Conservation (phyloP, 2,797 vertebrate genomes). For the Cuculus canorus region DNA sequence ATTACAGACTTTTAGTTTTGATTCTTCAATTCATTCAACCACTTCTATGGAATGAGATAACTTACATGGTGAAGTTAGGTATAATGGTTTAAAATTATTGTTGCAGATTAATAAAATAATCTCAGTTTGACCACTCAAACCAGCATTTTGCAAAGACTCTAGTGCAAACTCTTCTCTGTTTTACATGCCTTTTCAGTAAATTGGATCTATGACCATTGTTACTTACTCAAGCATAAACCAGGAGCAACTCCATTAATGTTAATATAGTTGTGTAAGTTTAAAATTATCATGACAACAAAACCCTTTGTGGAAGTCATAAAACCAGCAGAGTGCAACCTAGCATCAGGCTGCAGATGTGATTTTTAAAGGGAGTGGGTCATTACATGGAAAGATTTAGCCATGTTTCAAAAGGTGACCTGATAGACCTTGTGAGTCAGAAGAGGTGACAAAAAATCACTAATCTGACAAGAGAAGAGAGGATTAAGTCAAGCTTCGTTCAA, state of each 20-base stretch:
- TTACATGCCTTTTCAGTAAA: neutral
- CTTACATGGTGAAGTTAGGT: neutral
- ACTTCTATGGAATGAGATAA: neutral
- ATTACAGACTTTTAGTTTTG: neutral
- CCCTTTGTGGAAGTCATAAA: neutral
- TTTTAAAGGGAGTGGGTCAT: neutral
- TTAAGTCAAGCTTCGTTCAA: neutral
- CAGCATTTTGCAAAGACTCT: neutral
- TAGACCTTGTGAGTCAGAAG: neutral
- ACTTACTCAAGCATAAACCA: neutral
- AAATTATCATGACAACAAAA: neutral
- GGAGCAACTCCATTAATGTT: neutral
- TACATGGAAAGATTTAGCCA: neutral
- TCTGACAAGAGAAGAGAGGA: neutral
- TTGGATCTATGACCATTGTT: fast-evolving
- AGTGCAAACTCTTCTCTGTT: neutral
- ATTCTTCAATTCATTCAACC: neutral
- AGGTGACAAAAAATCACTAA: neutral
- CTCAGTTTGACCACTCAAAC: neutral
- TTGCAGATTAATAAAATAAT: neutral
- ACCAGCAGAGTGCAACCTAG: neutral
- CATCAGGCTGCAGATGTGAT: neutral
- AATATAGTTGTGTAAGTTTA: neutral
- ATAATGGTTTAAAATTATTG: neutral
- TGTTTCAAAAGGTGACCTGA: neutral